These are phyloP conservation scores for Lasioglossum villosulum DNA, from an alignment of 2,888 invertebrate species.

Conservation along the genomic window DNA sequence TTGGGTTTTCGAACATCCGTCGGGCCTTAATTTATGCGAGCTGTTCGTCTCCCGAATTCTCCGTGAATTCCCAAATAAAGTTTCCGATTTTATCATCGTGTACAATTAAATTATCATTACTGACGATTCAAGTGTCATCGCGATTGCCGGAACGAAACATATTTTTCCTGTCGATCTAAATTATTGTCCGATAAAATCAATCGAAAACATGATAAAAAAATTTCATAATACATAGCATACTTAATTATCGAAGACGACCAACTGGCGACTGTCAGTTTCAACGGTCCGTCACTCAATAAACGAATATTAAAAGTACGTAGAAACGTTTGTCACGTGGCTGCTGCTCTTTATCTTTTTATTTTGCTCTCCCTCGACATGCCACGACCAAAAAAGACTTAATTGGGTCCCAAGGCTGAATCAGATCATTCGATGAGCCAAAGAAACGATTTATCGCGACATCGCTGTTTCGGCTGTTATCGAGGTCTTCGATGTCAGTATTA, in stretches of 20 bases:
- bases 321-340: conserved; percentile 16
- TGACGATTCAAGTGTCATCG: not conserved
- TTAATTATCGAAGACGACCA: not conserved
- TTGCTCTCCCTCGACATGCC: conserved; percentile 19
- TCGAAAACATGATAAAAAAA: not conserved
- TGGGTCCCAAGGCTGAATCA: conserved; percentile 47
- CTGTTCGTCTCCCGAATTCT: too few relatives aligned
- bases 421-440: conserved; percentile 44
- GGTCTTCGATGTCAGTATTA: conserved; percentile 8
- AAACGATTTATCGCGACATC: conserved; percentile 39
- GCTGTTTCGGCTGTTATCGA: conserved; percentile 17
- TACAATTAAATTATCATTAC: conserved; percentile 1
- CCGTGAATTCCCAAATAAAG: not conserved
- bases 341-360: conserved; percentile 12
- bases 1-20: too few relatives aligned
- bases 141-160: not conserved
- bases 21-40: too few relatives aligned
- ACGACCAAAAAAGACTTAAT: conserved; percentile 47
- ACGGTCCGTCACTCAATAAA: not conserved
- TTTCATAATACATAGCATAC: not conserved
- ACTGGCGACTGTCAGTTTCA: not conserved
- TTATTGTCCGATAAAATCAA: not conserved
- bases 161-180: not conserved
- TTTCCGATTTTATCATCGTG: not conserved
- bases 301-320: conserved; percentile 1